Conservation (phyloP, 2,888 invertebrate species). For the Euspilapteryx auroguttella region DNA sequence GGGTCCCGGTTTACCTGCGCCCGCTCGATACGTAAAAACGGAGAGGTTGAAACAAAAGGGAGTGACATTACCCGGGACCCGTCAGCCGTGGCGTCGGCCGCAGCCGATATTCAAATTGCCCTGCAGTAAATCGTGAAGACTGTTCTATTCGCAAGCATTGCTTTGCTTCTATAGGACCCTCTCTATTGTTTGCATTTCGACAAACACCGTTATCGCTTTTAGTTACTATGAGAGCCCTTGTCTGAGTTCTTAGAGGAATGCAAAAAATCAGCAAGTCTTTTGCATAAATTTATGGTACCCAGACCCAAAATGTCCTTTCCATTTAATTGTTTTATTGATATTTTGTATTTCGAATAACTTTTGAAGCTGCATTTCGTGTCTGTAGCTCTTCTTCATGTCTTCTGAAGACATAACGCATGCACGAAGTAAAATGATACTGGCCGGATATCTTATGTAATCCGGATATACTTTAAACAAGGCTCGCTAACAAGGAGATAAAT, state of each 20-base stretch:
- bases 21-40: conserved; percentile 39
- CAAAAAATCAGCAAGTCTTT: background rate
- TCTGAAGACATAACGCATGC: too few relatives aligned
- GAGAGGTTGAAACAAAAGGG: conserved; percentile 38
- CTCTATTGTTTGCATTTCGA: conserved; percentile 3
- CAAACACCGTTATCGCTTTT: conserved; percentile 3
- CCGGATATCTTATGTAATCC: too few relatives aligned
- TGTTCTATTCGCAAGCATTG: conserved; percentile 4
- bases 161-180: background rate
- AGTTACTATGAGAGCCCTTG: conserved; percentile 1
- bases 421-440: too few relatives aligned
- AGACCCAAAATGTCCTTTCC: too few relatives aligned
- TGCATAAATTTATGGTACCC: too few relatives aligned
- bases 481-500: too few relatives aligned
- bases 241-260: background rate
- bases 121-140: conserved; percentile 4
- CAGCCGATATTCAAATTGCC: conserved; percentile 10
- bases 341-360: too few relatives aligned
- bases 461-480: too few relatives aligned
- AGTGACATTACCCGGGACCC: conserved; percentile 44
- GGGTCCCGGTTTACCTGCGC: conserved; percentile 50
- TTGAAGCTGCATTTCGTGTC: too few relatives aligned
- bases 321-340: too few relatives aligned
- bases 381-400: too few relatives aligned
- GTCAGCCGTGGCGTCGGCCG: conserved; percentile 12